Base-by-base conservation (phyloP, 2,797 vertebrate genomes). In the Anomalospiza imberbis region DNA sequence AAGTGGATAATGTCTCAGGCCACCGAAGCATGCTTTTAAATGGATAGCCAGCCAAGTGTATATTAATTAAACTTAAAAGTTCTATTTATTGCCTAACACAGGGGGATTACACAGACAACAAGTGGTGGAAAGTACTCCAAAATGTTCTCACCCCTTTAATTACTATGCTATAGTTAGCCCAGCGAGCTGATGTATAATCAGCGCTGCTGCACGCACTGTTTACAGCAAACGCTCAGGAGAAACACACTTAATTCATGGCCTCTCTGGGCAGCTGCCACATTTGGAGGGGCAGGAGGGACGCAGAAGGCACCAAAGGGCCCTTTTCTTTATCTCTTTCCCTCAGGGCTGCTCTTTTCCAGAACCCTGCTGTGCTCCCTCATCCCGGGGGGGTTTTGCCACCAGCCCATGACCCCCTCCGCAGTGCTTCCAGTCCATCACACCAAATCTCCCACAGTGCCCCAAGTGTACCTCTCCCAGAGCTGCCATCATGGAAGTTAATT, bases 61-160 rank as follows among this genome's bases (percentile, higher is more conserved):
- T 96, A 97, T 97, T 98, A 97, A 98, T 98, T 98, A 98, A 98
- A 97, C 96, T 96, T 97, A 97, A 95, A 96, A 97, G 97, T 98
- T 97, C 96, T 97, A 97, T 98, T 98, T 97, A 97, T 98, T 97
- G 97, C 94, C 94, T 96, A 96, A 95, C 97, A 97, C 96, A 94
- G 91, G 93, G 97, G 97, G 95, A 98, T 89, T 95, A 96, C 66
- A 50, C 87, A 96, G 97, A 97, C 97, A 98, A 97, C 96, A 97
- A 97, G 96, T 91, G 96, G 97, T 16, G 53, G 91, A 98, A 97
- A 98, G 97, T 96, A 97, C 96, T 97, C 97, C 93, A 96, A 96
- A 98, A 97, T 90, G 94, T 97, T 98, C 97, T 97, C 97, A 97
- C 97, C 97, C 97, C 93, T 94, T 97, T 98, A 98, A 98, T 98